phyloP scores from a whole-genome alignment of 2,113 vertebrate genomes.

The Lipophrys pholis region DNA sequence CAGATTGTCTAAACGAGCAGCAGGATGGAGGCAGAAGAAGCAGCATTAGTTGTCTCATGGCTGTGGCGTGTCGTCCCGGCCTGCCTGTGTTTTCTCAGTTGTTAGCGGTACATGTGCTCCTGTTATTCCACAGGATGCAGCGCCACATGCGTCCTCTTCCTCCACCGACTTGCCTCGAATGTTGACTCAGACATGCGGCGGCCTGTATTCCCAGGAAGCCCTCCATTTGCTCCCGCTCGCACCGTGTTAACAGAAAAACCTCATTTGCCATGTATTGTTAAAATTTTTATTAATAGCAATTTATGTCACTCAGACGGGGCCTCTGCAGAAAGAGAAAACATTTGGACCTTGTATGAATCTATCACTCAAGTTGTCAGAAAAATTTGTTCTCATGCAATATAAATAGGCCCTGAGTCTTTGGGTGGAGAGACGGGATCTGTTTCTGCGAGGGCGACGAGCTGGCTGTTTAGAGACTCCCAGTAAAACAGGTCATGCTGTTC shows the following conservation, averaged over 20 bases:
- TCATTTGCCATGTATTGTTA: conserved; percentile 91
- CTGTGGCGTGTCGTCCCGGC: neutral
- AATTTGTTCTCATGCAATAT: conserved; percentile 95
- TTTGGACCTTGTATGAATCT: conserved; percentile 89
- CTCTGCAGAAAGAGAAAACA: conserved; percentile 85
- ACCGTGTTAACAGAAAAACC: conserved; percentile 92
- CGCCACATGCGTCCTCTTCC: conserved; percentile 41
- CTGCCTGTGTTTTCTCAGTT: conserved; percentile 33
- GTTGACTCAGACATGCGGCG: conserved; percentile 63
- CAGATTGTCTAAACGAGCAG: neutral
- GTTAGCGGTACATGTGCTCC: conserved; percentile 13
- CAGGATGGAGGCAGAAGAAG: neutral
- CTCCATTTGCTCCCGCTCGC: conserved; percentile 79
- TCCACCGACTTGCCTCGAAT: conserved; percentile 51
- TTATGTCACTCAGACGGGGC: conserved; percentile 88
- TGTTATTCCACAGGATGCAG: conserved; percentile 41
- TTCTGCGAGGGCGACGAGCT: conserved; percentile 84
- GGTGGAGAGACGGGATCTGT: conserved; percentile 85
- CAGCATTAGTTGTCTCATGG: neutral
- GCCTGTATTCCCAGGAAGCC: conserved; percentile 83
- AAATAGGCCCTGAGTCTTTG: conserved; percentile 86
- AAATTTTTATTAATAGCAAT: conserved; percentile 94
- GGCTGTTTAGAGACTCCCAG: conserved; percentile 78
- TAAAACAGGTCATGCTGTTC: conserved; percentile 86
- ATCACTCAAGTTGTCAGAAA: conserved; percentile 94